Conservation (phyloP, 37 sponge, comb jelly and placozoan species). For the Oopsacas minuta region DNA sequence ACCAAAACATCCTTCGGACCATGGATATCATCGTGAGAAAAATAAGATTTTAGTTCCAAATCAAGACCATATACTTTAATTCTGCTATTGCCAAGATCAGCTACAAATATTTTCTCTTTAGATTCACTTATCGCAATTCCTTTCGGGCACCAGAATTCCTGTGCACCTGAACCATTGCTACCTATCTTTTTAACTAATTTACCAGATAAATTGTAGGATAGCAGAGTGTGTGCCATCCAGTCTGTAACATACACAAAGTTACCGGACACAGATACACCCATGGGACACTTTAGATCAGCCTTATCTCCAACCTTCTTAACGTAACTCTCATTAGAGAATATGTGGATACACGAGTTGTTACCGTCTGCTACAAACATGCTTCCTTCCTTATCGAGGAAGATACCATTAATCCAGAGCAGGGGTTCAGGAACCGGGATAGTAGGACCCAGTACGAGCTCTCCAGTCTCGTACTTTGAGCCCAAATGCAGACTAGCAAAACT, state of each 20-base stretch:
- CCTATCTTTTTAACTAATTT: neutral
- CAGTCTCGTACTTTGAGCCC: constrained; percentile 15
- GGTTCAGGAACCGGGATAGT: neutral
- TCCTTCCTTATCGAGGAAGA: neutral
- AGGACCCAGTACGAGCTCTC: neutral
- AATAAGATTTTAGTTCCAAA: neutral
- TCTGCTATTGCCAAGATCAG: neutral
- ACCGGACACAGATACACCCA: neutral
- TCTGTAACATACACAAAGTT: neutral
- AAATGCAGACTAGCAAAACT: neutral
- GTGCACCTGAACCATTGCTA: neutral
- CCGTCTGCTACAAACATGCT: neutral
- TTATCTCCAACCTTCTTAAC: neutral
- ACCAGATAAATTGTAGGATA: neutral
- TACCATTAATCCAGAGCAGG: constrained; percentile 6
- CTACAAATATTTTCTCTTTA: neutral
- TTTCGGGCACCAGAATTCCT: constrained; percentile 15
- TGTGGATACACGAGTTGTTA: neutral
- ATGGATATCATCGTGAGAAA: neutral
- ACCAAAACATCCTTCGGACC: neutral
- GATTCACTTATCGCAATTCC: constrained; percentile 2
- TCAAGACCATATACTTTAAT: neutral
- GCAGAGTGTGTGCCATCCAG: constrained; percentile 8
- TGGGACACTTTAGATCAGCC: neutral
- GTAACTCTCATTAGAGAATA: neutral